phyloP scores from a whole-genome alignment of 2,888 invertebrate genomes.

The Imbricaverruca yamaguchii region DNA sequence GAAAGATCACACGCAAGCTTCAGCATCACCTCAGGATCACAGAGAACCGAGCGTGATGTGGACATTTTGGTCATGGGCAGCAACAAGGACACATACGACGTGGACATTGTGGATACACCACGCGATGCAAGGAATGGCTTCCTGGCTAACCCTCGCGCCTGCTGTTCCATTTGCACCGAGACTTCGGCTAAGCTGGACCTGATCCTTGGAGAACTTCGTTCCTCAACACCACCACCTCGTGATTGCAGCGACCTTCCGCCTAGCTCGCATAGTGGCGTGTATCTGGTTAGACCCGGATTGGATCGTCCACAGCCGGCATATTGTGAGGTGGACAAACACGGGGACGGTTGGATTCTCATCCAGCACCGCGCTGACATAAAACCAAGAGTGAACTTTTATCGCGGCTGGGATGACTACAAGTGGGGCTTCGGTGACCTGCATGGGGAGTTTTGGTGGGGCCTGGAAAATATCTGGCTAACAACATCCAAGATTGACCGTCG shows the following conservation, averaged over 20 bases:
- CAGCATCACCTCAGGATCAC: too few relatives aligned
- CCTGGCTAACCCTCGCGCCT: too few relatives aligned
- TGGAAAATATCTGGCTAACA: neutral
- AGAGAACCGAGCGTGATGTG: too few relatives aligned
- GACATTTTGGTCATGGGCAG: too few relatives aligned
- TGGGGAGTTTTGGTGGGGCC: neutral
- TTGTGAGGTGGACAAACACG: neutral
- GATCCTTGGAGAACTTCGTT: too few relatives aligned
- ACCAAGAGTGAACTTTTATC: neutral
- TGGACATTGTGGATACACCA: too few relatives aligned
- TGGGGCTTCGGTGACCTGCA: neutral
- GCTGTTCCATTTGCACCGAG: too few relatives aligned
- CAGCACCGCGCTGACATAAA: neutral
- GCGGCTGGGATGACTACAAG: neutral
- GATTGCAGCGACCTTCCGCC: neutral
- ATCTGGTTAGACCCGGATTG: neutral
- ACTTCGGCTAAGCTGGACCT: too few relatives aligned
- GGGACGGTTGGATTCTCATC: neutral
- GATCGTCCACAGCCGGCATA: neutral
- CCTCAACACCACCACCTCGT: neutral
- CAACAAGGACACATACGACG: too few relatives aligned
- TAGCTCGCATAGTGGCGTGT: neutral
- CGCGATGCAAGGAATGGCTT: too few relatives aligned
- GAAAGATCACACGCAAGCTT: too few relatives aligned
- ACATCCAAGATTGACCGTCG: neutral